Percentiles rank a stretch among this genome's conserved stretches.
These are phyloP conservation scores for Ischnus inquisitorius DNA, from an alignment of 2,888 invertebrate genomes.

Conservation along the genomic window DNA sequence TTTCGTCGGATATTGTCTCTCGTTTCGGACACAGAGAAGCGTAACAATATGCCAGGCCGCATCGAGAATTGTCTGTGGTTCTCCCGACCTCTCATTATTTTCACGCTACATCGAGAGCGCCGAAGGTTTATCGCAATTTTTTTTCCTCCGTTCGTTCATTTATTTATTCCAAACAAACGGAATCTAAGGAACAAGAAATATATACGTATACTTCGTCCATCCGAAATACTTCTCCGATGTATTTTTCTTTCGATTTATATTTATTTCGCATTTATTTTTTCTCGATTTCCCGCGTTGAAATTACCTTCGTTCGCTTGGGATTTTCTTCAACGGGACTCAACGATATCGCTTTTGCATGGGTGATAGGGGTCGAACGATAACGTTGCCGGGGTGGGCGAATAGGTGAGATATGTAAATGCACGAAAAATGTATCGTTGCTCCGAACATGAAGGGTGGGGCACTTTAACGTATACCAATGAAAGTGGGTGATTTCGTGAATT, in stretches of 20 bases:
- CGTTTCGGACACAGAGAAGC: conserved; percentile 42
- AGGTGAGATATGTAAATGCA: conserved; percentile 46
- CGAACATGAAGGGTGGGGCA: neutral
- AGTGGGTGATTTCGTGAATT: conserved; percentile 52
- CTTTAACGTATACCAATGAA: conserved; percentile 27
- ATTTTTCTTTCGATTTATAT: neutral
- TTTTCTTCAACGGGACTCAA: conserved; percentile 17
- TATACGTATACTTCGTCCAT: neutral
- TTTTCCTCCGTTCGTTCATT: neutral
- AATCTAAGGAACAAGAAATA: conserved; percentile 3
- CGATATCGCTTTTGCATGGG: neutral
- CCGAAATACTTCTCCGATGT: neutral
- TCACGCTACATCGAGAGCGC: conserved; percentile 46
- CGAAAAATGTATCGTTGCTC: conserved; percentile 44
- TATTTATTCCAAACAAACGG: conserved; percentile 15
- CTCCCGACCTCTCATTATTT: conserved; percentile 63
- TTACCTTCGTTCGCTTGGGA: neutral
- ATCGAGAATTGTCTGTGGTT: conserved; percentile 15
- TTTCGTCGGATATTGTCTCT: conserved; percentile 17
- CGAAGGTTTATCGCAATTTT: conserved; percentile 20
- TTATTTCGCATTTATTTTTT: conserved; percentile 3
- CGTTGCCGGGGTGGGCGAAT: neutral
- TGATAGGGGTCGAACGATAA: conserved; percentile 13
- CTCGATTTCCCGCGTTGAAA: neutral
- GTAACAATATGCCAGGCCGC: conserved; percentile 12